These are phyloP conservation scores for Diaperis boleti DNA, from an alignment of 2,888 invertebrate species.

Conservation along the genomic window DNA sequence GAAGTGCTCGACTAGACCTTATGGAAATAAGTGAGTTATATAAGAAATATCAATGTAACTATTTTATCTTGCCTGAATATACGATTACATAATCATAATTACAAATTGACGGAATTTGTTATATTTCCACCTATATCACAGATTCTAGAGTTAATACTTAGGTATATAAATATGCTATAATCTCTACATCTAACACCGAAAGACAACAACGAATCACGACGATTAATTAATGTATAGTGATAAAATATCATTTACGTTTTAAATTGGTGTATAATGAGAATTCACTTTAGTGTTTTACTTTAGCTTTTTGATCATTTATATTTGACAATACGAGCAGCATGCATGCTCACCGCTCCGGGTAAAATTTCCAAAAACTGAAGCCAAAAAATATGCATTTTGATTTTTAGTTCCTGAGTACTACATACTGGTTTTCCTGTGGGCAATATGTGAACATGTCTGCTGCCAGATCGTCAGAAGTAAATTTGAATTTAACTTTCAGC, in stretches of 20 bases:
- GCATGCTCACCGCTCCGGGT: slow-evolving; percentile 19
- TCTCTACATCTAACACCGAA: slow-evolving; percentile 46
- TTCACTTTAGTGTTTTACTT: slow-evolving; percentile 51
- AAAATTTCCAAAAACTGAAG: slow-evolving; percentile 1
- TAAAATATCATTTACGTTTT: slow-evolving; percentile 52
- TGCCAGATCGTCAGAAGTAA: slow-evolving; percentile 10
- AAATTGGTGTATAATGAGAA: slow-evolving; percentile 57
- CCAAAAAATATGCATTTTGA: slow-evolving; percentile 28
- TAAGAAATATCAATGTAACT: slow-evolving; percentile 40
- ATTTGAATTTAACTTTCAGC: slow-evolving; percentile 23
- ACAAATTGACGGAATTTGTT: slow-evolving; percentile 58
- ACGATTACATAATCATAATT: slow-evolving; percentile 48
- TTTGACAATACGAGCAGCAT: slow-evolving; percentile 30
- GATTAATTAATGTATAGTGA: slow-evolving; percentile 53
- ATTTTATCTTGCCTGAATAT: slow-evolving; percentile 32
- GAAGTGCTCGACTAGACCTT: slow-evolving; percentile 39
- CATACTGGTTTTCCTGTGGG: neutral
- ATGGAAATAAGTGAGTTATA: slow-evolving; percentile 38
- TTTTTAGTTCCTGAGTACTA: slow-evolving; percentile 27
- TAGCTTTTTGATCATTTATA: slow-evolving; percentile 30
- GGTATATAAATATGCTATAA: slow-evolving; percentile 52
- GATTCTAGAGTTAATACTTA: slow-evolving; percentile 58
- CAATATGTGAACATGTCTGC: slow-evolving; percentile 24
- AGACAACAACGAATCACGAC: slow-evolving; percentile 53
- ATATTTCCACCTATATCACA: slow-evolving; percentile 58